Conservation (phyloP, 2,797 vertebrate species). For the Sebastes vulpes region DNA sequence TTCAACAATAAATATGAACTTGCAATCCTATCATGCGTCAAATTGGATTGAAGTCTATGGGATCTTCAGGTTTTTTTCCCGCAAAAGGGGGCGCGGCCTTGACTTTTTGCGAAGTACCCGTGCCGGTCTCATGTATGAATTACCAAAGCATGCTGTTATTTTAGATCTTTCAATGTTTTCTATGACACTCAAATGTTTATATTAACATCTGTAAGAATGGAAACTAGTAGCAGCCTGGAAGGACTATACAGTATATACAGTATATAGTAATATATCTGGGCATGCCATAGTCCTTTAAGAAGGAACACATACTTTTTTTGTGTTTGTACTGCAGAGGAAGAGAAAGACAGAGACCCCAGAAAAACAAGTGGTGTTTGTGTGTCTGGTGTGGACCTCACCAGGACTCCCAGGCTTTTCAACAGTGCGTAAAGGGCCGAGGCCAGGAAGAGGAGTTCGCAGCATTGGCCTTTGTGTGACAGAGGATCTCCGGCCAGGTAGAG, state of each 20-base stretch:
- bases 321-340: background rate
- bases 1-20: too few relatives aligned
- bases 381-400: conserved; percentile 63
- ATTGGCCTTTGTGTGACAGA: background rate
- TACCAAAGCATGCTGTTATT: background rate
- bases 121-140: background rate
- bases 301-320: background rate
- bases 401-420: conserved; percentile 60
- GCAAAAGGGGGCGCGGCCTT: too few relatives aligned
- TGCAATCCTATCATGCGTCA: too few relatives aligned
- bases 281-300: background rate
- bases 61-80: too few relatives aligned
- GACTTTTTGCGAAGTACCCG: rapidly evolving
- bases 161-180: too few relatives aligned
- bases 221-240: background rate
- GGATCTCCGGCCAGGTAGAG: conserved; percentile 30
- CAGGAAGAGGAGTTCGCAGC: conserved; percentile 42
- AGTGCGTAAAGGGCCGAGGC: conserved; percentile 36
- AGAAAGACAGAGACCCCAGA: background rate
- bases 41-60: too few relatives aligned
- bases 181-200: too few relatives aligned
- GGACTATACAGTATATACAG: background rate
- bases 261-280: too few relatives aligned
- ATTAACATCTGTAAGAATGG: background rate
- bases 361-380: background rate